These are phyloP conservation scores for Chirona hameri DNA, from an alignment of 2,888 invertebrate genomes.

Conservation along the genomic window DNA sequence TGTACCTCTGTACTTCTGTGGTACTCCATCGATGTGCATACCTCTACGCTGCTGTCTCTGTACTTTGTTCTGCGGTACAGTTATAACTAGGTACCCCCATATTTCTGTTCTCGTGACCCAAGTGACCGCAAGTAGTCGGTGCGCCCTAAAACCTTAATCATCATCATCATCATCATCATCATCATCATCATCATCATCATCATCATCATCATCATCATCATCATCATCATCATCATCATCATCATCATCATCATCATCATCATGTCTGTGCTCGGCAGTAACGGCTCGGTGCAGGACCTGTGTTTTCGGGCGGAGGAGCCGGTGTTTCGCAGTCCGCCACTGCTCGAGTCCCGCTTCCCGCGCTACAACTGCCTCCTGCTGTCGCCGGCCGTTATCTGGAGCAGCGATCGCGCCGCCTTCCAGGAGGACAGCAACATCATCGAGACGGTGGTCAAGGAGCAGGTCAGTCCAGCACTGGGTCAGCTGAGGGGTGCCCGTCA, in stretches of 20 bases:
- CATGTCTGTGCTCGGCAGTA: constrained; percentile 30
- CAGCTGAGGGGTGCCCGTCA: not conserved
- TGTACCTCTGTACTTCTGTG: too few relatives aligned
- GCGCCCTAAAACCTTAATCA: too few relatives aligned
- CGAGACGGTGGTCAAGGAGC: constrained; percentile 75
- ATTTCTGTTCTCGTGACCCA: not conserved
- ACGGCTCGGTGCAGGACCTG: constrained; percentile 35
- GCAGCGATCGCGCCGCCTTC: constrained; percentile 73
- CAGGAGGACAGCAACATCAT: constrained; percentile 74
- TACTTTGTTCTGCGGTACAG: too few relatives aligned
- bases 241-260: too few relatives aligned
- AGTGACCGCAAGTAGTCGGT: too few relatives aligned
- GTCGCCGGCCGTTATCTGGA: constrained; percentile 93
- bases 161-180: too few relatives aligned
- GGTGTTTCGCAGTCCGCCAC: constrained; percentile 36
- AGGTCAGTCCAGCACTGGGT: constrained; percentile 73
- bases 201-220: too few relatives aligned
- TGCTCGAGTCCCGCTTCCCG: constrained; percentile 57
- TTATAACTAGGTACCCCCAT: too few relatives aligned
- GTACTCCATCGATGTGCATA: too few relatives aligned
- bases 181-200: too few relatives aligned
- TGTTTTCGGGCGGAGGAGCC: constrained; percentile 39
- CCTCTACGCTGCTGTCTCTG: too few relatives aligned
- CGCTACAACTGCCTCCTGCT: constrained; percentile 86
- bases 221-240: too few relatives aligned